Percentiles rank a stretch among this genome's conserved stretches.
These are phyloP conservation scores for Drosophila novamexicana DNA, from an alignment of 1,140 invertebrate genomes.

Conservation along the genomic window DNA sequence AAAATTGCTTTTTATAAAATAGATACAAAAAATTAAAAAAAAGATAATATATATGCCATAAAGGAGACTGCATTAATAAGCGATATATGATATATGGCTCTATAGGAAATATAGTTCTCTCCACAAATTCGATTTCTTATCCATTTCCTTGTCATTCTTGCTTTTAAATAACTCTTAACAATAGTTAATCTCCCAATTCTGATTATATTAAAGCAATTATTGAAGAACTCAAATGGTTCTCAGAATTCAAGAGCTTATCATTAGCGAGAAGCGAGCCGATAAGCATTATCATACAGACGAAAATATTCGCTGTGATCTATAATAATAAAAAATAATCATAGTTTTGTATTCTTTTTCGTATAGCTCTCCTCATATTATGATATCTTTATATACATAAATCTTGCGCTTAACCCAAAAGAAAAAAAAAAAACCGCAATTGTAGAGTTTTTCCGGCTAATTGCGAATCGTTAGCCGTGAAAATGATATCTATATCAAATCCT, in stretches of 20 bases:
- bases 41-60: too few species aligned
- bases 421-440: not conserved
- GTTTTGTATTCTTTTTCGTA: too few species aligned
- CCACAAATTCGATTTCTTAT: too few species aligned
- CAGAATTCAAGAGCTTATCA: not conserved
- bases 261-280: too few species aligned
- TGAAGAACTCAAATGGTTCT: not conserved
- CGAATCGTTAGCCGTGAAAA: not conserved
- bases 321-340: not conserved
- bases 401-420: not conserved
- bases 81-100: too few species aligned
- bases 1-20: too few species aligned
- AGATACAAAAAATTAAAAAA: too few species aligned
- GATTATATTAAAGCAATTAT: not conserved
- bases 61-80: too few species aligned
- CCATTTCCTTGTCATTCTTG: too few species aligned
- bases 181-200: not conserved
- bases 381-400: too few species aligned
- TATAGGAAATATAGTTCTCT: too few species aligned
- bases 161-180: not conserved
- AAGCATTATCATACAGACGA: not conserved
- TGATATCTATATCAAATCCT: conserved; percentile 45
- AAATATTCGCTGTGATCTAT: not conserved
- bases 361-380: too few species aligned
- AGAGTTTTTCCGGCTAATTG: not conserved